phyloP scores from a whole-genome alignment of 2,113 vertebrate genomes.

The Apus apus region DNA sequence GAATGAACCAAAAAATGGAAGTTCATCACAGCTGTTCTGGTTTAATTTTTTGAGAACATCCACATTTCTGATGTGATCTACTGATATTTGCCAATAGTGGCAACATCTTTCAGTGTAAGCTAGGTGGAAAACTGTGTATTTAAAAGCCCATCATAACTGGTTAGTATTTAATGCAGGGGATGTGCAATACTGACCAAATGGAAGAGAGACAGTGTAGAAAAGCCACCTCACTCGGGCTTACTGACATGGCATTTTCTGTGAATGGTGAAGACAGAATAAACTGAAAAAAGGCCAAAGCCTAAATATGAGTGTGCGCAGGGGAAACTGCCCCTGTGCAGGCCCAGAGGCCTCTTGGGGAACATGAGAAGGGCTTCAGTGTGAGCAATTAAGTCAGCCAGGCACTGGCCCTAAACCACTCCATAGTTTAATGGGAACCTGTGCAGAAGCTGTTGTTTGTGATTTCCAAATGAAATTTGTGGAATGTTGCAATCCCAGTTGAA shows the following conservation, averaged over 20 bases:
- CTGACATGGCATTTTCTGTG: neutral
- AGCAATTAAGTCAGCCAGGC: neutral
- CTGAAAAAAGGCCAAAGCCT: neutral
- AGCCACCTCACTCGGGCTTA: neutral
- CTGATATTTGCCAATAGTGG: neutral
- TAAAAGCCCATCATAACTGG: neutral
- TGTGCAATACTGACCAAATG: neutral
- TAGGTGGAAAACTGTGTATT: neutral
- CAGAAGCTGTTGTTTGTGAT: neutral
- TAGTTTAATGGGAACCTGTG: neutral
- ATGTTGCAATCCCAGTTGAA: neutral
- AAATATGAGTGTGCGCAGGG: neutral
- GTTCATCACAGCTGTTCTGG: neutral
- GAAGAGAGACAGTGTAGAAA: neutral
- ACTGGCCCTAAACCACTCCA: neutral
- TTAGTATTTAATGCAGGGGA: neutral
- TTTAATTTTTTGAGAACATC: neutral
- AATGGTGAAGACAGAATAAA: neutral
- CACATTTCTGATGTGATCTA: neutral
- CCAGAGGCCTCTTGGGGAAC: rapidly evolving
- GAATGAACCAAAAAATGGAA: neutral
- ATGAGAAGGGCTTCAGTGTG: rapidly evolving
- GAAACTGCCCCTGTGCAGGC: neutral
- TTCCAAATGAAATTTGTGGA: neutral
- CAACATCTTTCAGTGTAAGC: neutral